These are phyloP conservation scores for Dryomyza anilis DNA, from an alignment of 2,888 invertebrate genomes.

Conservation along the genomic window DNA sequence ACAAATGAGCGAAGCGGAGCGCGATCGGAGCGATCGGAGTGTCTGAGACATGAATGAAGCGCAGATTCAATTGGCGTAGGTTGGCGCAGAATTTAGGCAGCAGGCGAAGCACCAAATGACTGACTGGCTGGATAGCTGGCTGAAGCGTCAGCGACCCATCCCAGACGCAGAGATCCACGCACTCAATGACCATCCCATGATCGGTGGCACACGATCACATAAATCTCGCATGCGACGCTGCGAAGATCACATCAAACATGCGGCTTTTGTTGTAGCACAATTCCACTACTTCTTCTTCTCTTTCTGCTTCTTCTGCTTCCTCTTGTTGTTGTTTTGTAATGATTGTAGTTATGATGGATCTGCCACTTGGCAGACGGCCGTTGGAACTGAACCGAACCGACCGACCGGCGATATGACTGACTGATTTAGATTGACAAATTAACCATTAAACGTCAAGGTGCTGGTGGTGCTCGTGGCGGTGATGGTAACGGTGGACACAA, in stretches of 20 bases:
- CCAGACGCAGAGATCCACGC: neutral
- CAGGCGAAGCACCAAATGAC: neutral
- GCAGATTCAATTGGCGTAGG: conserved; percentile 1
- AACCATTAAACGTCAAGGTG: too few species aligned
- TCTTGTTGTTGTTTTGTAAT: too few species aligned
- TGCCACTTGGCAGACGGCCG: too few species aligned
- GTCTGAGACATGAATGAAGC: neutral
- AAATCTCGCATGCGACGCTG: neutral
- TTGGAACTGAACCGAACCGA: too few species aligned
- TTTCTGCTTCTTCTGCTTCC: too few species aligned
- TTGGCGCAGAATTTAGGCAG: neutral
- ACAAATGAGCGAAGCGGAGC: neutral
- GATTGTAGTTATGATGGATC: neutral
- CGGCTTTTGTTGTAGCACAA: too few species aligned
- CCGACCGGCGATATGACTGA: neutral
- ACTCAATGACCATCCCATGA: neutral
- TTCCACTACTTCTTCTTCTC: too few species aligned
- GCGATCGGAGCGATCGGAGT: neutral
- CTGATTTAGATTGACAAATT: neutral
- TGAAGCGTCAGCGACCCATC: neutral
- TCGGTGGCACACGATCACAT: conserved; percentile 10
- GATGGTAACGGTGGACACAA: too few species aligned
- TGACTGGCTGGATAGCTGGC: too few species aligned
- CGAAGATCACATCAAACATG: neutral
- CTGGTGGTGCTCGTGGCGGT: neutral